Evolutionary conservation across 1,140 invertebrate species (phyloP).

Genomic region (Lordiphosa stackelbergi): DNA sequence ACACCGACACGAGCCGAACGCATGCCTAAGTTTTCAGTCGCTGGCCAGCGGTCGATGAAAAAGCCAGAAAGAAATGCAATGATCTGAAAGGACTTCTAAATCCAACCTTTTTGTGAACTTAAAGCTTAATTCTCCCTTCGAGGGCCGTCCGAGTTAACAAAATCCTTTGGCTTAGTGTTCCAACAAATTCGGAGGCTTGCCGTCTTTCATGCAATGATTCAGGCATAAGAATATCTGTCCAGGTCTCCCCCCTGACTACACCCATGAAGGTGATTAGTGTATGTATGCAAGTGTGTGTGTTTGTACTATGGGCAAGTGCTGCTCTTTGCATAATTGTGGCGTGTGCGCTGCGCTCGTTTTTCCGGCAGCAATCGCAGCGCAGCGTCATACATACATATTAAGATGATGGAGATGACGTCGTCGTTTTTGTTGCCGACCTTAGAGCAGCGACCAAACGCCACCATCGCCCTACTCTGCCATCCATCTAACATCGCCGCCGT

Average conservation of each 20-base stretch:
- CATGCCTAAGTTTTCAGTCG: no score
- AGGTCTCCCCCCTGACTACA: neutral
- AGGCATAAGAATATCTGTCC: no score
- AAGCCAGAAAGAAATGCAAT: no score
- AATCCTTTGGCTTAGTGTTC: no score
- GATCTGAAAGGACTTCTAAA: no score
- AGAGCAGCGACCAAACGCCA: constrained; percentile 9
- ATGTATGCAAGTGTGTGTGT: constrained; percentile 8
- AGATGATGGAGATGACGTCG: constrained; percentile 54
- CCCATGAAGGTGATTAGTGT: neutral
- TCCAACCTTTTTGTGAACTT: no score
- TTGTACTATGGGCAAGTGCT: constrained; percentile 14
- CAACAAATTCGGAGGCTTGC: no score
- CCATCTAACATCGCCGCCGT: constrained; percentile 15
- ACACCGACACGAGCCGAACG: no score
- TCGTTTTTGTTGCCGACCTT: constrained; percentile 38
- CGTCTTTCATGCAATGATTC: no score
- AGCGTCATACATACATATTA: neutral
- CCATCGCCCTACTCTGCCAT: constrained; percentile 16
- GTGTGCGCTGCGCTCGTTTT: constrained; percentile 48
- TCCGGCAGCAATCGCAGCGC: constrained; percentile 37
- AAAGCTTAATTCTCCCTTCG: no score
- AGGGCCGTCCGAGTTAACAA: no score
- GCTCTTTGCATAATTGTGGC: constrained; percentile 58
- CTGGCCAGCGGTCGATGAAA: no score